These are phyloP conservation scores for Astropecten irregularis DNA, from an alignment of 53 echinoderm and acorn worm genomes.

Conservation along the genomic window DNA sequence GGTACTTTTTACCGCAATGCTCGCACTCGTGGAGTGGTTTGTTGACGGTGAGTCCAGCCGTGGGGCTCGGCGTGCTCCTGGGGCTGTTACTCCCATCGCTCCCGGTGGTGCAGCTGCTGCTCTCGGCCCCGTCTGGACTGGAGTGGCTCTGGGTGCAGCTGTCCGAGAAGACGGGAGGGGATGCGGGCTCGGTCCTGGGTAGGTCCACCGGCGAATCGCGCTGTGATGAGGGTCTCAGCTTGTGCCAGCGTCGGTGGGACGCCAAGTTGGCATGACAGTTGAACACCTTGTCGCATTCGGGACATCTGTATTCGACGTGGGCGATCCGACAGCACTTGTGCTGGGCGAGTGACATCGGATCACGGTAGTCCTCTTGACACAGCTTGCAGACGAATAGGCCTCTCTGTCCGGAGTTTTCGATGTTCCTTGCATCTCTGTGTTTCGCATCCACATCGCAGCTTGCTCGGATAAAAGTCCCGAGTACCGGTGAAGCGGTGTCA, in stretches of 20 bases:
- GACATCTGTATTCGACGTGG: conserved; percentile 89
- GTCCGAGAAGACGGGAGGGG: conserved; percentile 49
- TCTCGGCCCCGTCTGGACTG: background rate
- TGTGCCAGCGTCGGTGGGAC: conserved; percentile 99
- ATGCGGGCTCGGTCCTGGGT: background rate
- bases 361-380: conserved; percentile 79
- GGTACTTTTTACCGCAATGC: conserved; percentile 90
- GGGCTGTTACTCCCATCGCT: conserved; percentile 58
- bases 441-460: background rate
- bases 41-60: background rate
- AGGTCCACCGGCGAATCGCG: background rate
- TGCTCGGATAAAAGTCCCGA: conserved; percentile 80
- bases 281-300: conserved; percentile 97
- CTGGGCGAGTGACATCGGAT: conserved; percentile 88
- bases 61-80: conserved; percentile 67
- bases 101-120: conserved; percentile 16
- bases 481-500: conserved; percentile 85
- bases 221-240: conserved; percentile 71
- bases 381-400: conserved; percentile 85
- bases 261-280: conserved; percentile 98
- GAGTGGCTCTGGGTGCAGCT: background rate
- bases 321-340: conserved; percentile 98
- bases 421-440: conserved; percentile 1
- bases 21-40: conserved; percentile 69
- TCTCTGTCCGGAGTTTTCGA: background rate